These are phyloP conservation scores for Drosophila atripex DNA, from an alignment of 2,888 invertebrate species.

Conservation along the genomic window DNA sequence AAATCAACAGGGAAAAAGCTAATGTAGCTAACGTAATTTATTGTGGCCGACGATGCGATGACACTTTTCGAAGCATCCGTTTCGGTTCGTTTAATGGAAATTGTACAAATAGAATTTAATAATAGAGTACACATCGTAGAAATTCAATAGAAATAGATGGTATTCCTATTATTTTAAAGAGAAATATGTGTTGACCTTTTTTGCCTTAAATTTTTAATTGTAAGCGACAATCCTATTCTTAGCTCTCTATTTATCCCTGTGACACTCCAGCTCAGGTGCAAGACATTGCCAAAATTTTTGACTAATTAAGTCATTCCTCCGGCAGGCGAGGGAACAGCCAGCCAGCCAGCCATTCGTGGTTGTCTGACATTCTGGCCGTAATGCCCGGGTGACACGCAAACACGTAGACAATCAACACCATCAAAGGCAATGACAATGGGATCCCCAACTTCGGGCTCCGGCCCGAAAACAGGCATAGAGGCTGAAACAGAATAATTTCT, in stretches of 20 bases:
- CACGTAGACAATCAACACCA: slow-evolving; percentile 68
- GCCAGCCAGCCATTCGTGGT: slow-evolving; percentile 9
- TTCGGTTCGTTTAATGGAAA: not conserved
- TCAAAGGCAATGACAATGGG: slow-evolving; percentile 42
- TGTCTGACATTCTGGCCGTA: slow-evolving; percentile 46
- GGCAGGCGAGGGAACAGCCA: slow-evolving; percentile 1
- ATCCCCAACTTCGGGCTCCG: slow-evolving; percentile 8
- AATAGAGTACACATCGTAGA: too few relatives aligned
- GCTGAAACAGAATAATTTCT: slow-evolving; percentile 19
- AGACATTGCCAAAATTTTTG: slow-evolving; percentile 62
- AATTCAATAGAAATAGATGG: too few relatives aligned
- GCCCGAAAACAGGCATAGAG: slow-evolving; percentile 1
- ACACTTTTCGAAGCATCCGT: not conserved
- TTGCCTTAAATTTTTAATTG: not conserved
- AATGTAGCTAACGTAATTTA: slow-evolving; percentile 59
- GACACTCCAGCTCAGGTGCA: not conserved
- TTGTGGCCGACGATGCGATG: slow-evolving; percentile 4
- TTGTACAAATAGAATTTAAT: not conserved
- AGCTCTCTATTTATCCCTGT: not conserved
- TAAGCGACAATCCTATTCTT: not conserved
- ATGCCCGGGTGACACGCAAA: slow-evolving; percentile 67
- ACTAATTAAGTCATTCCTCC: slow-evolving; percentile 66
- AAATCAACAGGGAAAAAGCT: slow-evolving; percentile 51
- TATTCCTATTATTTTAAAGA: not conserved
- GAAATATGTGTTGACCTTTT: not conserved